Conservation (phyloP, 2,888 invertebrate species). For the Sphaerophoria rueppellii region DNA sequence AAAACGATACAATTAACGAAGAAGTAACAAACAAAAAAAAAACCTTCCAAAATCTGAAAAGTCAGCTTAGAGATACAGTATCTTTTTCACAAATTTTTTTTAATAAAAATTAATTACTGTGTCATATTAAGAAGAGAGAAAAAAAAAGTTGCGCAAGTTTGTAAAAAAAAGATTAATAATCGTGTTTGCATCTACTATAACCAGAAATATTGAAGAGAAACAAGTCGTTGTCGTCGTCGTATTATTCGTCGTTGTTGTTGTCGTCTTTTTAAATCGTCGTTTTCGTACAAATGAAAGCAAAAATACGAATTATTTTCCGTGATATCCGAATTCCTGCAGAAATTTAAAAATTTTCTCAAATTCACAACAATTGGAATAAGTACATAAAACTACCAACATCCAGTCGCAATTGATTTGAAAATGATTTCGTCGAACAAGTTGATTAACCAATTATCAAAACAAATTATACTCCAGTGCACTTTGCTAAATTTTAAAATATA, state of each 20-base stretch:
- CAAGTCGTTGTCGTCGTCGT: slow-evolving; percentile 23
- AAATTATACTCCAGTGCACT: slow-evolving; percentile 58
- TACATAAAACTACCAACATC: not conserved
- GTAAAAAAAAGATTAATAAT: slow-evolving; percentile 41
- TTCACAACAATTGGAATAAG: slow-evolving; percentile 60
- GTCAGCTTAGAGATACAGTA: slow-evolving; percentile 63
- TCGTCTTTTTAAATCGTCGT: not conserved
- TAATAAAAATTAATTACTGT: slow-evolving; percentile 72
- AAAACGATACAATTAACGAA: slow-evolving; percentile 52
- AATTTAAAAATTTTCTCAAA: not conserved
- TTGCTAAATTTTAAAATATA: slow-evolving; percentile 49
- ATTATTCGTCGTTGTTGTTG: not conserved
- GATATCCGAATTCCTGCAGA: not conserved
- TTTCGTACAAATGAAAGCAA: slow-evolving; percentile 56
- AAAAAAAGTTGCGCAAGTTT: slow-evolving; percentile 69
- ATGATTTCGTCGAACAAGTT: slow-evolving; percentile 61
- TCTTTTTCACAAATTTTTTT: slow-evolving; percentile 28
- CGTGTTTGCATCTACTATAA: slow-evolving; percentile 40
- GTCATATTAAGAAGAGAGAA: slow-evolving; percentile 53
- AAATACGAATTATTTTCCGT: slow-evolving; percentile 30
- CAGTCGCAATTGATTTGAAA: slow-evolving; percentile 8
- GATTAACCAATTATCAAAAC: slow-evolving; percentile 49
- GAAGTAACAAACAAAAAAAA: slow-evolving; percentile 43
- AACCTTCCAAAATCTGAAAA: slow-evolving; percentile 42
- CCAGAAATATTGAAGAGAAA: slow-evolving; percentile 22